Base-by-base conservation (phyloP, 2,797 vertebrate genomes). In the Acomys russatus region DNA sequence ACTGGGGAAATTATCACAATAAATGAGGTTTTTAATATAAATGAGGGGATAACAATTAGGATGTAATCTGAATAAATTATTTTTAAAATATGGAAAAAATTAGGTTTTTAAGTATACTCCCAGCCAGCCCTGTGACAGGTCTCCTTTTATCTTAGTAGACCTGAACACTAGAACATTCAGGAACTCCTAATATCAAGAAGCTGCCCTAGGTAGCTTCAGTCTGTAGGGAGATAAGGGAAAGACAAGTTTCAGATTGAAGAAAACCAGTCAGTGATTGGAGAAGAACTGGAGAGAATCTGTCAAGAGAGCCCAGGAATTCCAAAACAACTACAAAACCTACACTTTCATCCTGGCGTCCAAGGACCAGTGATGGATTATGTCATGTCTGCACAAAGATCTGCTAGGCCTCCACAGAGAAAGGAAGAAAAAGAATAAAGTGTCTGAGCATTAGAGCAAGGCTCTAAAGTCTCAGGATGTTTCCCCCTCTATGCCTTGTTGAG, bases 161-260 rank as follows among this genome's bases (percentile, higher is more conserved):
- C 44, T n/a, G 9, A 35, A 77, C 4, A 6, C 20, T 25, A 84
- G 56, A 94, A 14, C 61, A 22, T 44, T 51, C 80, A 66, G 51
- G 23, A 15, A 63, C 77, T 87, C 20, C 51, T 82, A 73, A 85
- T 1, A 10, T 38, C 84, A 94, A 79, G 35, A 92, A 91, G 82
- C 20, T 95, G 20, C 18, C 56, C 77, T 61, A 23, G 17, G 28
- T 30, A 93, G 38, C 12, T 82, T 73, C 84, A 91, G 64, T 66
- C 49, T 80, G 77, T 3, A 83, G 6, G 4, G 9, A 90, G 18
- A 11, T 1, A 33, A 77, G 20, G 17, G 6, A 33, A 9, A 54
- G 30, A 77, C 38, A 88, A 90, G 80, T 92, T 74, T 94, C 85
- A 94, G 44, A 93, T 51, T 83, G 14, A 9, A 4, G 38, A 25